Conservation (phyloP, 2,888 invertebrate species). For the Cyclophora albipunctata region DNA sequence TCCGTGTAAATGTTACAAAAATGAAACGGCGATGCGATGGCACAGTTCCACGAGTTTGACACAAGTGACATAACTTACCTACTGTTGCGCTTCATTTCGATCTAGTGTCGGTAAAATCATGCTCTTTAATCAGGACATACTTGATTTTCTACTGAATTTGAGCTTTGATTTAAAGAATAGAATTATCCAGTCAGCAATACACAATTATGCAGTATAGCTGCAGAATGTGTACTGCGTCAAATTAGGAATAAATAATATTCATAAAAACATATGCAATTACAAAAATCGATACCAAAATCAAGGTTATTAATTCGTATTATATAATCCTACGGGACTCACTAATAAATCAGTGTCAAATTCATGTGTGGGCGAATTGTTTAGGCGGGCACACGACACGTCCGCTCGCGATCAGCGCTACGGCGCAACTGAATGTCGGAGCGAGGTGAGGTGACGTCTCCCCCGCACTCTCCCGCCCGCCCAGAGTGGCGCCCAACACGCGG, state of each 20-base stretch:
- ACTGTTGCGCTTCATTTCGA: no score
- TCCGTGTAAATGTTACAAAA: no score
- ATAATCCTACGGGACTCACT: slow-evolving; percentile 48
- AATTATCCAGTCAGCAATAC: no score
- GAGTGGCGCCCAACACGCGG: slow-evolving; percentile 57
- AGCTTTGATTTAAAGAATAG: no score
- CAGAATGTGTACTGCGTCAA: not conserved
- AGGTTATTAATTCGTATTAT: not conserved
- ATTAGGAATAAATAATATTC: not conserved
- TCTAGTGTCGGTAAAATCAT: no score
- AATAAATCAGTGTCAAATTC: slow-evolving; percentile 43
- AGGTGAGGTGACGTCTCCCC: slow-evolving; percentile 19
- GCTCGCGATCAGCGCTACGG: slow-evolving; percentile 52
- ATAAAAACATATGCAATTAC: not conserved
- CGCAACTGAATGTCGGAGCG: slow-evolving; percentile 49
- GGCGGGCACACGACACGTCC: slow-evolving; percentile 39
- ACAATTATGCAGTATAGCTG: not conserved
- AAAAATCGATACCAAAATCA: not conserved
- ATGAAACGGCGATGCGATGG: no score
- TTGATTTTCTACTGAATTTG: no score
- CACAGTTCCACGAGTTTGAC: no score
- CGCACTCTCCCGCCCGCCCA: slow-evolving; percentile 23
- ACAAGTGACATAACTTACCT: no score
- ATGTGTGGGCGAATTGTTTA: slow-evolving; percentile 35
- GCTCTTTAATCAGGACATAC: no score